Evolutionary conservation across 2,113 vertebrate genomes (phyloP), one percentile per base, ranked within the genome.

Genomic region (Pogonocichla stellata): DNA sequence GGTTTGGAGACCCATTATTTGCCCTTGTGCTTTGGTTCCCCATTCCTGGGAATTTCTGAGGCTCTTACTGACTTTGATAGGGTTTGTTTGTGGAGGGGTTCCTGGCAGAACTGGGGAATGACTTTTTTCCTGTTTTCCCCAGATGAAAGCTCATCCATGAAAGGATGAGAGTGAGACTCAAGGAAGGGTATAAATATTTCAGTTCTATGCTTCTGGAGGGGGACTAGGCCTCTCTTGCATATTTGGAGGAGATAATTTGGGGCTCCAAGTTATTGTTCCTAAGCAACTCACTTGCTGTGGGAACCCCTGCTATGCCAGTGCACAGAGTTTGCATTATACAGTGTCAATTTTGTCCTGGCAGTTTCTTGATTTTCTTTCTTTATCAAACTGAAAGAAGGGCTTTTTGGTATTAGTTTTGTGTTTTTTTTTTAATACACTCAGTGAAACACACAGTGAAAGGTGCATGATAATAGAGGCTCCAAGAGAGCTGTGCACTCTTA

Each of bases 291-390:
- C 62, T 88, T 45, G 62, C 75, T 78, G 66, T 57, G 48, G 54
- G 92, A 92, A 64, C 60, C 50, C 88, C 88, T 61, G 90, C 88
- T 80, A 86, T 28, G 86, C n/a, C 65, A 69, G 11, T 15, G 31
- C 2, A 5, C 36, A 45, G 73, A 81, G 80, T 88, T 75, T 93
- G 75, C 34, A 67, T 90, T 86, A 67, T 65, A 66, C 60, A 64
- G 14, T 25, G 60, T 92, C 65, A 91, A 9, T 86, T 94, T 95
- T 78, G 75, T 90, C 75, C 65, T 93, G 60, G 56, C 88, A 88
- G 51, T 79, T 88, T 48, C 75, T 72, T 84, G 70, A 48, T 93
- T 94, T 96, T 93, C 71, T 84, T 95, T 95, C 80, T 88, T 88
- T 81, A 50, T 28, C 19, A 24, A 77, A 48, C 74, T 43, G 31